phyloP scores from a whole-genome alignment of 2,888 invertebrate genomes.

The Tachina grossa region DNA sequence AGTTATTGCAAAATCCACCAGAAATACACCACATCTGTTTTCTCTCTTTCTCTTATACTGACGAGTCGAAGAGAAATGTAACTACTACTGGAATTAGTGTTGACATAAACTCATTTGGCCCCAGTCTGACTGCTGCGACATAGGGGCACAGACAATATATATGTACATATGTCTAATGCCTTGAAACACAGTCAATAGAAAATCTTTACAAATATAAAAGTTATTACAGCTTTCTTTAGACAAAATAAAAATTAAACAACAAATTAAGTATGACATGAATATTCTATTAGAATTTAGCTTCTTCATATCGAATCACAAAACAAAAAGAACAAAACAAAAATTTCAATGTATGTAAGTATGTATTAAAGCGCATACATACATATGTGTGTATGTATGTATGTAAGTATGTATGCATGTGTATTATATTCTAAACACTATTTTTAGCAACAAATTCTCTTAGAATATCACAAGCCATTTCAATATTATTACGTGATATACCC shows the following conservation, averaged over 20 bases:
- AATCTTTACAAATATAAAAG: not conserved
- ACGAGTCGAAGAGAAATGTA: too few relatives aligned
- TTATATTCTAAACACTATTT: slow-evolving; percentile 78
- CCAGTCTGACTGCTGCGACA: too few relatives aligned
- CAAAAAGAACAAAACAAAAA: not conserved
- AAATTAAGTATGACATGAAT: not conserved
- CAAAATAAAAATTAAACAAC: not conserved
- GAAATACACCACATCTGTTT: too few relatives aligned
- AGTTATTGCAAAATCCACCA: too few relatives aligned
- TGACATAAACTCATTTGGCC: too few relatives aligned
- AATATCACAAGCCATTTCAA: slow-evolving; percentile 98
- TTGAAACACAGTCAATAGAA: not conserved
- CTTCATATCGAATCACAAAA: slow-evolving; percentile 3
- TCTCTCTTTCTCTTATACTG: too few relatives aligned
- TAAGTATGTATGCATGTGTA: not conserved
- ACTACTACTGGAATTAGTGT: too few relatives aligned
- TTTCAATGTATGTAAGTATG: not conserved
- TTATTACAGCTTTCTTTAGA: slow-evolving; percentile 23
- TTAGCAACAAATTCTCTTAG: slow-evolving; percentile 93
- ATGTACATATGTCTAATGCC: too few relatives aligned
- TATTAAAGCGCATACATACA: not conserved
- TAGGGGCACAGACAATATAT: too few relatives aligned
- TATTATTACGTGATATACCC: slow-evolving; percentile 95
- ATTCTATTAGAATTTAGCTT: slow-evolving; percentile 21
- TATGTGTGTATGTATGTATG: not conserved